A percentile compares a stretch with the other conserved stretches of the same genome.
Conservation (phyloP, 2,113 vertebrate genomes). For the Xyliphius kryptos region DNA sequence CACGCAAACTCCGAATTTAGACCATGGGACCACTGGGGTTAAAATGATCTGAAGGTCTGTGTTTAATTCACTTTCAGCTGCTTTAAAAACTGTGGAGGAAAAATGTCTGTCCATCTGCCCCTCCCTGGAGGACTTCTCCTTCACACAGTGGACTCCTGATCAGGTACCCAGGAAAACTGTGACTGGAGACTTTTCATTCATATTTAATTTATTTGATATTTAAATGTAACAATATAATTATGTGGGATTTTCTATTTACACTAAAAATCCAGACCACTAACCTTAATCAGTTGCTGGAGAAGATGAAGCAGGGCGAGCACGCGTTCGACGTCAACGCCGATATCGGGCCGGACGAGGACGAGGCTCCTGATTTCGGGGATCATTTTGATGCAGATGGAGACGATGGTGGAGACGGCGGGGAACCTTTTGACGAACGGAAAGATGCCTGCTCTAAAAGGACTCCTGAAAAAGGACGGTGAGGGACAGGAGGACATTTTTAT, state of each 20-base stretch:
- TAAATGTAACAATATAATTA: no score
- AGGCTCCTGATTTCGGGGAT: constrained; percentile 39
- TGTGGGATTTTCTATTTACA: no score
- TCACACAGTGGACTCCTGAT: constrained; percentile 75
- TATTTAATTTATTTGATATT: no score
- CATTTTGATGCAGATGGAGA: constrained; percentile 69
- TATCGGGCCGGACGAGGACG: constrained; percentile 53
- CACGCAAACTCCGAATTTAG: neutral
- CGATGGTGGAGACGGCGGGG: constrained; percentile 51
- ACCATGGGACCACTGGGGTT: no score
- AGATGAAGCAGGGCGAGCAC: constrained; percentile 77
- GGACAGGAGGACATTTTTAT: neutral
- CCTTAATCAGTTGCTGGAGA: constrained; percentile 79
- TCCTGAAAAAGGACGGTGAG: constrained; percentile 55
- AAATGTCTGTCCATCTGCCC: constrained; percentile 70
- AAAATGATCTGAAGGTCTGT: neutral
- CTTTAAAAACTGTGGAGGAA: constrained; percentile 68
- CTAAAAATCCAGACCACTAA: constrained; percentile 66
- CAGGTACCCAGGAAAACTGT: constrained; percentile 62
- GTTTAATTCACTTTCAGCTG: constrained; percentile 48
- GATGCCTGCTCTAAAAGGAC: constrained; percentile 54
- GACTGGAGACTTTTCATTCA: no score
- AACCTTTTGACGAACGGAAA: constrained; percentile 53
- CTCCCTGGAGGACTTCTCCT: constrained; percentile 80
- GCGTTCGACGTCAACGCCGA: constrained; percentile 76